Percentiles rank a stretch among this genome's conserved stretches.
phyloP scores from a whole-genome alignment of 1,140 invertebrate species.

The Lethrus apterus region DNA sequence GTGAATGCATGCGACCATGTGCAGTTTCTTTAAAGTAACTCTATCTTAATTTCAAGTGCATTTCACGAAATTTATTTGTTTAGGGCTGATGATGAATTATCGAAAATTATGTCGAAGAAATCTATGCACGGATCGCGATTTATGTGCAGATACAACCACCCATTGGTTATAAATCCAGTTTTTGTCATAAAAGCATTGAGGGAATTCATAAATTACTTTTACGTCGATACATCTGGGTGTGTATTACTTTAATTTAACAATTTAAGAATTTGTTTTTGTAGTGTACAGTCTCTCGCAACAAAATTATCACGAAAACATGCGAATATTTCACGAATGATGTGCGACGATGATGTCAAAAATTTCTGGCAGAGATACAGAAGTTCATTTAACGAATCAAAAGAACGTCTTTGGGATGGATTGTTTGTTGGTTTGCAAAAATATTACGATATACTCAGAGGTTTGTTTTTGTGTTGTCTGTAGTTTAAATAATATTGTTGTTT shows the following conservation, averaged over 20 bases:
- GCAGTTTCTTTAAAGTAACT: neutral
- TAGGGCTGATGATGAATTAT: neutral
- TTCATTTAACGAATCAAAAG: constrained; percentile 42
- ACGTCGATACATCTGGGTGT: constrained; percentile 19
- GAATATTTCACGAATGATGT: constrained; percentile 45
- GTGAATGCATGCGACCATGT: neutral
- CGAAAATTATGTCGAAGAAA: neutral
- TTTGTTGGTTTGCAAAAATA: constrained; percentile 49
- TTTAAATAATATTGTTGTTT: neutral
- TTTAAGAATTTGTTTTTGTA: neutral
- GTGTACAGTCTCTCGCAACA: constrained; percentile 1
- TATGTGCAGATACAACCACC: constrained; percentile 36
- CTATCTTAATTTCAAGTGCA: neutral
- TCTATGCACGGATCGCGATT: neutral
- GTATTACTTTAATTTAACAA: neutral
- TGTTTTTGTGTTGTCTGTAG: neutral
- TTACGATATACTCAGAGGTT: constrained; percentile 39
- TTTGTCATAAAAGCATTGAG: constrained; percentile 46
- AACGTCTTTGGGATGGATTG: constrained; percentile 49
- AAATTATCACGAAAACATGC: constrained; percentile 24
- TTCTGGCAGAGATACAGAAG: constrained; percentile 45
- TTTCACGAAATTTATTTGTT: neutral
- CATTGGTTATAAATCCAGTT: constrained; percentile 49
- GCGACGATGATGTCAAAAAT: constrained; percentile 42
- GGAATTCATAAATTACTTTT: constrained; percentile 44